These are phyloP conservation scores for Melopsittacus undulatus DNA, from an alignment of 2,797 vertebrate genomes.

Conservation along the genomic window DNA sequence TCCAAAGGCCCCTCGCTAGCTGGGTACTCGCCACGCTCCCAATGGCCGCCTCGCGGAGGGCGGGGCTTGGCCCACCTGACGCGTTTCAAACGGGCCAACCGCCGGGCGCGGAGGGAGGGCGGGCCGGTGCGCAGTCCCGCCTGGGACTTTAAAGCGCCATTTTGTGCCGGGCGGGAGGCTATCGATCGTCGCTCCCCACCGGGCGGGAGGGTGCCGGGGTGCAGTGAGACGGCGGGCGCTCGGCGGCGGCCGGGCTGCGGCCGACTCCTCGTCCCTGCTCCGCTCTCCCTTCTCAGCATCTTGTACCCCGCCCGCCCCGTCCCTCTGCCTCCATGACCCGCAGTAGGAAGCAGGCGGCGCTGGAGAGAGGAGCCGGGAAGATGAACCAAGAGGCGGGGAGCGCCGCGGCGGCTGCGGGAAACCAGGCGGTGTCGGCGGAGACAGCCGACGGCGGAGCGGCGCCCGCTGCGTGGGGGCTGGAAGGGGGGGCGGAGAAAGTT, in stretches of 20 bases:
- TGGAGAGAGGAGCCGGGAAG: slow-evolving; percentile 52
- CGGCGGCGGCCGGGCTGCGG: background rate
- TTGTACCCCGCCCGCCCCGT: background rate
- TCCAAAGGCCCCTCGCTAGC: no score
- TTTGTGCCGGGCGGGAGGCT: slow-evolving; percentile 64
- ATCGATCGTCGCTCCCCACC: background rate
- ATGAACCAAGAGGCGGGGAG: slow-evolving; percentile 33
- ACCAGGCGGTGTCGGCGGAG: background rate
- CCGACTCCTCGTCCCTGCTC: background rate
- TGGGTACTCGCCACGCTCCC: background rate
- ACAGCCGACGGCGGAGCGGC: slow-evolving; percentile 43
- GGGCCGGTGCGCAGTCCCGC: slow-evolving; percentile 46
- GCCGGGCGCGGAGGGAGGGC: slow-evolving; percentile 46
- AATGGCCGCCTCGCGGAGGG: background rate
- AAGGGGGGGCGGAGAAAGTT: slow-evolving; percentile 75
- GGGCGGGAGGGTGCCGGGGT: background rate
- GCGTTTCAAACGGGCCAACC: slow-evolving; percentile 64
- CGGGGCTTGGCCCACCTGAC: slow-evolving; percentile 10
- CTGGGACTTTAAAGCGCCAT: slow-evolving; percentile 69
- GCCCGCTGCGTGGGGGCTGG: slow-evolving; percentile 21
- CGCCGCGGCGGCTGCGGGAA: background rate
- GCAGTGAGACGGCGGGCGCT: background rate
- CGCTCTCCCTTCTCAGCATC: background rate
- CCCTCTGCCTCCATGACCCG: background rate
- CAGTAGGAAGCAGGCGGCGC: slow-evolving; percentile 72